Evolutionary conservation across 2,113 vertebrate genomes (phyloP).

Genomic region (Sphaerodactylus townsendi): DNA sequence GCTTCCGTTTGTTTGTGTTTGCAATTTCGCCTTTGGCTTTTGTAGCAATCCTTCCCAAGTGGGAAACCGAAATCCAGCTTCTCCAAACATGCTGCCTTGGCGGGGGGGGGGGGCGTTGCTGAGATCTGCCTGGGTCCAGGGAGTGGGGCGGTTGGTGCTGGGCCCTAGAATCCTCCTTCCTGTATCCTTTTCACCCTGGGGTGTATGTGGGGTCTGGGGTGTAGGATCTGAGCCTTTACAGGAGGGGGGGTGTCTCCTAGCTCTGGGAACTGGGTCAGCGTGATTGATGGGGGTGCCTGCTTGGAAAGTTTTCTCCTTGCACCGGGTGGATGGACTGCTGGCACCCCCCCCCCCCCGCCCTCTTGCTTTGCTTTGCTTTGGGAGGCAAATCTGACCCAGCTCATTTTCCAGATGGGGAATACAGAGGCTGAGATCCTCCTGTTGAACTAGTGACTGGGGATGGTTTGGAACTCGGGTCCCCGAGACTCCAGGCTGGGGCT

Average conservation of each 20-base stretch:
- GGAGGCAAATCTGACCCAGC: background rate
- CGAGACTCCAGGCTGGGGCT: background rate
- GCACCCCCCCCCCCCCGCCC: background rate
- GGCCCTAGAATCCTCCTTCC: background rate
- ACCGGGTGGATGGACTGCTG: no score
- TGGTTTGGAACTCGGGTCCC: background rate
- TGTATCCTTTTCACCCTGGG: background rate
- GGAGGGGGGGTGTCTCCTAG: background rate
- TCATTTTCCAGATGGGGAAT: slow-evolving; percentile 11
- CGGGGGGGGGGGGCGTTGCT: background rate
- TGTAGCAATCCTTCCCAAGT: background rate
- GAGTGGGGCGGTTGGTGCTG: background rate
- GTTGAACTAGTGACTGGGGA: background rate
- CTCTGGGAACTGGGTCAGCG: slow-evolving; percentile 8
- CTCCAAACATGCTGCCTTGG: background rate
- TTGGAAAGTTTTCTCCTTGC: background rate
- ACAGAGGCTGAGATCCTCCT: background rate
- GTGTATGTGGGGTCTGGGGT: background rate
- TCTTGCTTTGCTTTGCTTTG: background rate
- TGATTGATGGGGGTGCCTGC: background rate
- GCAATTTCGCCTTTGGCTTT: background rate
- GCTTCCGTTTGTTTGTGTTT: background rate
- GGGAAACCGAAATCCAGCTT: background rate
- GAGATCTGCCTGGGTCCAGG: background rate
- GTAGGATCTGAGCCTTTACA: background rate